A percentile compares a stretch with the other conserved stretches of the same genome.
Conservation (phyloP, 2,113 vertebrate species). For the Pica pica region DNA sequence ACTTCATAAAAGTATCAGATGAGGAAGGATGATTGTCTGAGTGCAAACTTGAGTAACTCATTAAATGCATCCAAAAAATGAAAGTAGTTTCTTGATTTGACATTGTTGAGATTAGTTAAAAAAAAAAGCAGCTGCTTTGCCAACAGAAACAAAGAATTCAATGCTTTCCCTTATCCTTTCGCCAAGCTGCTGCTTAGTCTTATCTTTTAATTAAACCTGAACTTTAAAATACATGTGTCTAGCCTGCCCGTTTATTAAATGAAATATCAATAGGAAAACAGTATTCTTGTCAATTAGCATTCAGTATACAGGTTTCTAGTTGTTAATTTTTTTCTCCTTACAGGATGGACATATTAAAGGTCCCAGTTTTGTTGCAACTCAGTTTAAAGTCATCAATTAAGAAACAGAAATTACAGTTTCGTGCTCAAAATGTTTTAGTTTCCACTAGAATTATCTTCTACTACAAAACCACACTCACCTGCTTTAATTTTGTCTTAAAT, state of each 20-base stretch:
- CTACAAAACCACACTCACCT: not conserved
- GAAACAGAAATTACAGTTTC: not conserved
- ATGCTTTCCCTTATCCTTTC: slow-evolving; percentile 13
- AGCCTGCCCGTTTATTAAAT: slow-evolving; percentile 58
- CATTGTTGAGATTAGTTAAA: slow-evolving; percentile 46
- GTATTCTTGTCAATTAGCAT: slow-evolving; percentile 29
- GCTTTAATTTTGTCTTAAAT: not conserved
- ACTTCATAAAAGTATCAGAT: not conserved
- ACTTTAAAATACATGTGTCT: slow-evolving; percentile 67
- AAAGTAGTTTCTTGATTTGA: slow-evolving; percentile 48
- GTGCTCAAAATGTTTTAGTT: not conserved
- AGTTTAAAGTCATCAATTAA: slow-evolving; percentile 8
- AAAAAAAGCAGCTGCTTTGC: slow-evolving; percentile 46
- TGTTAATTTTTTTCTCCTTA: not conserved
- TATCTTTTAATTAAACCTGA: slow-evolving; percentile 79
- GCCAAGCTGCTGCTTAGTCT: slow-evolving; percentile 51
- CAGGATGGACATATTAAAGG: not conserved
- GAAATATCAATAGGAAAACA: slow-evolving; percentile 29
- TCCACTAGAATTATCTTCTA: not conserved
- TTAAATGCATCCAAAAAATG: slow-evolving; percentile 21
- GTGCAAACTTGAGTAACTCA: not conserved
- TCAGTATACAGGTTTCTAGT: not conserved
- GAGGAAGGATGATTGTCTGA: slow-evolving; percentile 6
- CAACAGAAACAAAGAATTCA: slow-evolving; percentile 53
- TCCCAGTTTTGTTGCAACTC: not conserved